These are phyloP conservation scores for Aphaenogaster rudis DNA, from an alignment of 1,140 invertebrate species.

Conservation along the genomic window DNA sequence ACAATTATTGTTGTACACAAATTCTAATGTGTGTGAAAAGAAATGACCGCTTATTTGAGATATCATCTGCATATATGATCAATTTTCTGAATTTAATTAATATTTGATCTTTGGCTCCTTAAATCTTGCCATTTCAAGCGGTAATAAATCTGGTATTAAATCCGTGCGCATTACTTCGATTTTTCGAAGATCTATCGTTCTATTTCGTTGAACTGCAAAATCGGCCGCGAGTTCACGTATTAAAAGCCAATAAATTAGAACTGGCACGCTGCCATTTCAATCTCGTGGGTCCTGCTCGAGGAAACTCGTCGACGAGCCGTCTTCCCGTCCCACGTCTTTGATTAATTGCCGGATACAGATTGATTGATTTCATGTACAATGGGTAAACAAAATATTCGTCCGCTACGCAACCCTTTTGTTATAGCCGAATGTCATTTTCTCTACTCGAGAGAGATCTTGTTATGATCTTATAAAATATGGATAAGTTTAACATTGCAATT, in stretches of 20 bases:
- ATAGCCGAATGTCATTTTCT: not conserved
- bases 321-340: conserved; percentile 57
- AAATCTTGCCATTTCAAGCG: not conserved
- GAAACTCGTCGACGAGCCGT: conserved; percentile 69
- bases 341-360: conserved; percentile 69
- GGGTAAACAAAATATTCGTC: conserved; percentile 52
- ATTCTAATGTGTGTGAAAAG: not conserved
- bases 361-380: conserved; percentile 71
- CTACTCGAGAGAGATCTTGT: not conserved
- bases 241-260: conserved; percentile 85
- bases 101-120: not conserved
- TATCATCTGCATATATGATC: not conserved
- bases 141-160: conserved; percentile 28
- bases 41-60: not conserved
- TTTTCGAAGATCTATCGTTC: conserved; percentile 51
- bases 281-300: conserved; percentile 82
- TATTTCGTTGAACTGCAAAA: conserved; percentile 70
- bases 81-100: not conserved
- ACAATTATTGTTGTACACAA: not conserved
- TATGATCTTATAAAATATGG: not conserved
- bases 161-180: conserved; percentile 21
- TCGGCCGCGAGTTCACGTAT: conserved; percentile 82
- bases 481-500: not conserved
- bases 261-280: conserved; percentile 86
- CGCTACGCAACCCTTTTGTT: conserved; percentile 15